phyloP scores from a whole-genome alignment of 2,113 vertebrate species.

The Colinus virginianus region DNA sequence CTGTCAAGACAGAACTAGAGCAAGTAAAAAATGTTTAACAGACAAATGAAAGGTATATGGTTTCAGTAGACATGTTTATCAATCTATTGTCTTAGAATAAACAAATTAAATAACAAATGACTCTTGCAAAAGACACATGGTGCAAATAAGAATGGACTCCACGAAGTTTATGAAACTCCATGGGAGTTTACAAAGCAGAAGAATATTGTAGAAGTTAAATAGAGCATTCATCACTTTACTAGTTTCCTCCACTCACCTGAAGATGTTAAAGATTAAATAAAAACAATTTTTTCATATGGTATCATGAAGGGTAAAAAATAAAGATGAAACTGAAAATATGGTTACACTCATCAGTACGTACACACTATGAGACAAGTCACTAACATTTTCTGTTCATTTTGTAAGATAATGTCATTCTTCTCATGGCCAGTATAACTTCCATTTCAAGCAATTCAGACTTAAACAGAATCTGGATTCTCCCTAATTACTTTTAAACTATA shows the following conservation, averaged over 20 bases:
- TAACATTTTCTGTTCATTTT: background rate
- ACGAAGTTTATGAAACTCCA: background rate
- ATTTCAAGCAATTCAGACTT: background rate
- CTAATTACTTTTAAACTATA: background rate
- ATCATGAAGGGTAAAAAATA: background rate
- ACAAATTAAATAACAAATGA: slow-evolving; percentile 34
- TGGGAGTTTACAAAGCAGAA: background rate
- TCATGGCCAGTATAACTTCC: background rate
- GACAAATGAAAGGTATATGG: slow-evolving; percentile 48
- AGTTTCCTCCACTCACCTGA: background rate
- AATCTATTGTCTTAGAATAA: slow-evolving; percentile 63
- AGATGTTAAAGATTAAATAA: background rate
- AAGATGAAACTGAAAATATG: background rate
- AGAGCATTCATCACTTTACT: background rate
- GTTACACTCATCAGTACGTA: background rate
- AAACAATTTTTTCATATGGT: background rate
- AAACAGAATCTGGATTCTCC: background rate
- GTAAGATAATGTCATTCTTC: background rate
- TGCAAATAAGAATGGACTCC: background rate
- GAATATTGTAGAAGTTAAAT: background rate
- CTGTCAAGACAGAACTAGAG: slow-evolving; percentile 60
- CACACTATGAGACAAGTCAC: background rate
- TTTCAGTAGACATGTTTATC: slow-evolving; percentile 60
- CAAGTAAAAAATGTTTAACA: slow-evolving; percentile 66
- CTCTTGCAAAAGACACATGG: background rate